phyloP scores from a whole-genome alignment of 2,113 vertebrate species.

The Lutjanus erythropterus region DNA sequence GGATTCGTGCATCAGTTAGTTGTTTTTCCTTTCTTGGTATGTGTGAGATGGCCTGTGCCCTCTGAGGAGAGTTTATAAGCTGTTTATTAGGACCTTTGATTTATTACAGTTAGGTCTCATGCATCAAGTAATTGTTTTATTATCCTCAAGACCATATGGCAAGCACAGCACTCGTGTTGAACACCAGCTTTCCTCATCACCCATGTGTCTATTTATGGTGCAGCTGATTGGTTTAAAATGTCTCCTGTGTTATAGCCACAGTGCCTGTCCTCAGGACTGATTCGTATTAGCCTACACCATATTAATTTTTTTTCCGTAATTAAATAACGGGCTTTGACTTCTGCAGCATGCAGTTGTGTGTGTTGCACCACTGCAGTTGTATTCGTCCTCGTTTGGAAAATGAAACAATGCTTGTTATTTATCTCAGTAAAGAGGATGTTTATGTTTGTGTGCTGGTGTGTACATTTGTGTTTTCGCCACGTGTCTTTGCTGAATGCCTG shows the following conservation, averaged over 20 bases:
- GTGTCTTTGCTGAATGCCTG: neutral
- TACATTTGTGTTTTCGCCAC: neutral
- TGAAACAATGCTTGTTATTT: constrained; percentile 7
- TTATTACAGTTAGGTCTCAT: neutral
- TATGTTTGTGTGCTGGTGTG: neutral
- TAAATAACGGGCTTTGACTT: constrained; percentile 4
- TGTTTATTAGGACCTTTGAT: constrained; percentile 3
- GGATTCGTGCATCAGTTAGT: neutral
- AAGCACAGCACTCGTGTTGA: neutral
- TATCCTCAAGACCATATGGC: constrained; percentile 1
- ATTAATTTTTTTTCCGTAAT: constrained; percentile 29
- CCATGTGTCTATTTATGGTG: constrained; percentile 41
- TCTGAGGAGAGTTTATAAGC: neutral
- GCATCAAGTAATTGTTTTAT: neutral
- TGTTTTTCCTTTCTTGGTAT: neutral
- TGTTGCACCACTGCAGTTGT: neutral
- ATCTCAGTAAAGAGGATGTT: constrained; percentile 6
- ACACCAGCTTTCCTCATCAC: constrained; percentile 20
- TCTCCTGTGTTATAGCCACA: constrained; percentile 12
- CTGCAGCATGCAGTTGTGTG: neutral
- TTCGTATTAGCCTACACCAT: neutral
- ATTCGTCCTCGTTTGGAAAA: constrained; percentile 1
- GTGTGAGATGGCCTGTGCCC: neutral
- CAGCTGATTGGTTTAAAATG: constrained; percentile 59
- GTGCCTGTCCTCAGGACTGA: constrained; percentile 9